Percentiles rank a stretch among this genome's conserved stretches.
These are phyloP conservation scores for Latrodectus geometricus DNA, from an alignment of 1,140 invertebrate species.

Conservation along the genomic window DNA sequence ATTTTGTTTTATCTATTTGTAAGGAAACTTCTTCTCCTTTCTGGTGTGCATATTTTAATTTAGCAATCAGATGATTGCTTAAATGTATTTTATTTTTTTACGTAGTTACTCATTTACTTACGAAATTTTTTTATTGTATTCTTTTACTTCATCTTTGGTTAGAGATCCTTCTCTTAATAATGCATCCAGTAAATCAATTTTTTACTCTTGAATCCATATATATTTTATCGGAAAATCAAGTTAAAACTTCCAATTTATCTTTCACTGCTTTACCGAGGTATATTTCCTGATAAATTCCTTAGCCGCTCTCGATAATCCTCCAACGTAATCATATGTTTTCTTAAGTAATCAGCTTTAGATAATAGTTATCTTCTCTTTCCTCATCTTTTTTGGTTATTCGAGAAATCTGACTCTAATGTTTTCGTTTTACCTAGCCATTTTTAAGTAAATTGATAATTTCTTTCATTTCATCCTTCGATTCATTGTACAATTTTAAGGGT, in stretches of 20 bases:
- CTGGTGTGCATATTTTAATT: not conserved
- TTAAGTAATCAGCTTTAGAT: slow-evolving; percentile 3
- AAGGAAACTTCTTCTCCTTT: not conserved
- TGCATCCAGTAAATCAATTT: slow-evolving; percentile 5
- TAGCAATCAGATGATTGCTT: not conserved
- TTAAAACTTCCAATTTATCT: not conserved
- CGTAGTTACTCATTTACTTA: slow-evolving; percentile 19
- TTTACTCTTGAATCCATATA: not conserved
- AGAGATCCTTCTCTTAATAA: not conserved
- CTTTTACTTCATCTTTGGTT: not conserved
- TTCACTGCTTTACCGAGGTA: not conserved
- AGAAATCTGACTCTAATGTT: not conserved
- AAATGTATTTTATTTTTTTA: not conserved
- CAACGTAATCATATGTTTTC: not conserved
- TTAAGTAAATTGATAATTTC: not conserved
- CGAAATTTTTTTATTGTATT: slow-evolving; percentile 1
- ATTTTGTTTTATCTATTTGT: not conserved
- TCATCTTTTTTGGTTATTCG: slow-evolving; percentile 1
- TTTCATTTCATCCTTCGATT: not conserved
- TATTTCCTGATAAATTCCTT: not conserved
- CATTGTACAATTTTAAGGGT: not conserved
- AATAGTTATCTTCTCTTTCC: slow-evolving; percentile 2
- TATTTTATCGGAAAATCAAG: not conserved
- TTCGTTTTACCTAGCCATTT: not conserved
- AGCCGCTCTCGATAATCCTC: not conserved